A percentile compares a stretch with the other conserved stretches of the same genome.
Conservation (phyloP, 2,113 vertebrate genomes). For the Columba livia region DNA sequence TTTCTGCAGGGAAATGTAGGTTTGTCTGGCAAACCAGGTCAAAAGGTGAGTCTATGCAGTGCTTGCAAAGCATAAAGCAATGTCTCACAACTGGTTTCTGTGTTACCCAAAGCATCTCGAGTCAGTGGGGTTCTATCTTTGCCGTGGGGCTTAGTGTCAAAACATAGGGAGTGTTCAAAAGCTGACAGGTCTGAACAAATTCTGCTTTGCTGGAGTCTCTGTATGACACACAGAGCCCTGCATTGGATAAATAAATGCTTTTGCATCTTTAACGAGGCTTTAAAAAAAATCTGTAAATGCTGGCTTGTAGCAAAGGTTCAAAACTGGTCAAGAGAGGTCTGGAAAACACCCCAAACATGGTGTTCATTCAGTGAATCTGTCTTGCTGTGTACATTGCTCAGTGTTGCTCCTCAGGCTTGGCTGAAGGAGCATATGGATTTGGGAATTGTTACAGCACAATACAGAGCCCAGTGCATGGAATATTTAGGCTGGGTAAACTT, state of each 20-base stretch:
- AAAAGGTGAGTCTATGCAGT: slow-evolving; percentile 74
- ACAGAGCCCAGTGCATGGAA: rapidly evolving
- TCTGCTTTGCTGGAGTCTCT: not conserved
- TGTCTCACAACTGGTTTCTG: not conserved
- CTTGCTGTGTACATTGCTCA: not conserved
- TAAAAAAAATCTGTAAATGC: not conserved
- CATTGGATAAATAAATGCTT: not conserved
- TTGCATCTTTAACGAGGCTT: not conserved
- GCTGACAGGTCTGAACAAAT: not conserved
- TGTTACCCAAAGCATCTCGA: not conserved
- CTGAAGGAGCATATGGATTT: not conserved
- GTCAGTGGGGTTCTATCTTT: not conserved
- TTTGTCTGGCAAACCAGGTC: slow-evolving; percentile 89
- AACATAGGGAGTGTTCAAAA: not conserved
- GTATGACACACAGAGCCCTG: not conserved
- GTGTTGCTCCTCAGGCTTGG: not conserved
- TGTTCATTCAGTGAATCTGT: not conserved
- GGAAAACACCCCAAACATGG: not conserved
- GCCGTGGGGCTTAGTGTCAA: not conserved
- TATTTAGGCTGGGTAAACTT: not conserved
- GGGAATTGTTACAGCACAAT: not conserved
- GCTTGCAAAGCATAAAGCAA: rapidly evolving
- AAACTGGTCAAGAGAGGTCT: not conserved
- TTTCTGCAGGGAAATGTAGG: slow-evolving; percentile 87
- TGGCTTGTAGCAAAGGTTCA: not conserved